Conservation (phyloP, 2,888 invertebrate genomes). For the Euclidia mi region DNA sequence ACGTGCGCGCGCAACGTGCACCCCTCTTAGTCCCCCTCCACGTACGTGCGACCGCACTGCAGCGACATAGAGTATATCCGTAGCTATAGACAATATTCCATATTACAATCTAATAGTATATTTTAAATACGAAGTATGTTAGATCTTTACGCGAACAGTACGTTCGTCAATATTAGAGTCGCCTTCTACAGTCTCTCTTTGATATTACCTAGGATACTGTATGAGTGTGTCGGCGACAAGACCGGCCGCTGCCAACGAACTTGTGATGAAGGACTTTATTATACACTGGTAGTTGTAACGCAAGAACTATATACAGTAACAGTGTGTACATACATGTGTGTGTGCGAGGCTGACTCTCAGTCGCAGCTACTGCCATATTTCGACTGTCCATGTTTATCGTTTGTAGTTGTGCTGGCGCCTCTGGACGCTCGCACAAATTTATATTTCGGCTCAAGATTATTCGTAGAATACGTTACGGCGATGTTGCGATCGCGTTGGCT, state of each 20-base stretch:
- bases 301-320: constrained; percentile 26
- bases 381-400: constrained; percentile 60
- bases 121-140: constrained; percentile 35
- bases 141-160: not conserved
- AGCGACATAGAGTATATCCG: constrained; percentile 12
- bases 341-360: constrained; percentile 29
- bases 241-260: constrained; percentile 22
- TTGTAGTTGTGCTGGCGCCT: constrained; percentile 11
- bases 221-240: not conserved
- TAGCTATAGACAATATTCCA: constrained; percentile 26
- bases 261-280: constrained; percentile 28
- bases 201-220: constrained; percentile 7
- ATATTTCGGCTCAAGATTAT: constrained; percentile 63
- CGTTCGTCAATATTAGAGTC: constrained; percentile 16
- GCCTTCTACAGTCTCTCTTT: constrained; percentile 6
- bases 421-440: constrained; percentile 9
- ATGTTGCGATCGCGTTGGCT: constrained; percentile 58
- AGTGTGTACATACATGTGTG: constrained; percentile 14
- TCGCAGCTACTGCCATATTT: constrained; percentile 73
- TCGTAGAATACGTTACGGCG: constrained; percentile 40
- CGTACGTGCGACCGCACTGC: not conserved
- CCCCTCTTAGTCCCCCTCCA: no score
- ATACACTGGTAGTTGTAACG: constrained; percentile 33
- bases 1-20: not conserved
- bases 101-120: constrained; percentile 36